Base-by-base conservation (phyloP, 2,113 vertebrate species). In the Myiagra hebetior region DNA sequence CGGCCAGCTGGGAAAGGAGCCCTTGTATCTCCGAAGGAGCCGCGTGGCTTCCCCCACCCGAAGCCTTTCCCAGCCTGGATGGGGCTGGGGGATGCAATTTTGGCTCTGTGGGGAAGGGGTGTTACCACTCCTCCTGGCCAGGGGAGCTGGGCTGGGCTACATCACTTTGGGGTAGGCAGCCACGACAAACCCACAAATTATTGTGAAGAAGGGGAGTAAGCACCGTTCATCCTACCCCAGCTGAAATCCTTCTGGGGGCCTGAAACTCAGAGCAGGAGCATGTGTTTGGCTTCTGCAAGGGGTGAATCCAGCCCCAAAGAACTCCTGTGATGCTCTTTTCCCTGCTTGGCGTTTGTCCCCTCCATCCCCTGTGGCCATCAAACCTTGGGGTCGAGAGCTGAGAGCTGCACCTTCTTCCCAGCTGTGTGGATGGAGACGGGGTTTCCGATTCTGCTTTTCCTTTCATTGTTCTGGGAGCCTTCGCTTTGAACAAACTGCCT, bases 371-470 rank as follows among this genome's bases (percentile, higher is more conserved):
- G 72, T 12, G 7, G 37, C 46, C 3, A 1, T 46, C 67, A 60
- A 73, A n/a, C 52, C 62, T 68, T 6, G 9, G 64, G 80, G 67
- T 27, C 1, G 20, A 80, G 88, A 87, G 75, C 75, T 0, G 2
- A 89, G 89, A 63, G 63, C 85, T 90, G 60, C 76, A 85, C 82
- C 83, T 93, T 93, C 69, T 92, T 94, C 52, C 87, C 91, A 96
- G 83, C 91, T 91, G 83, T 11, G 1, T 53, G 31, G 74, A 93
- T 79, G 63, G 63, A 85, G 85, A 93, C 4, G 0, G 47, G 39
- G 87, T 62, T 97, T 97, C 96, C 88, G 89, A 96, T 44, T 56
- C 69, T 35, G 86, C 95, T 92, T 93, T 97, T 97, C 97, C 97
- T 97, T 96, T 57, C 88, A 95, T 97, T 97, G 97, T 97, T 96